These are phyloP conservation scores for Chironomus riparius DNA, from an alignment of 2,888 invertebrate species.

Conservation along the genomic window DNA sequence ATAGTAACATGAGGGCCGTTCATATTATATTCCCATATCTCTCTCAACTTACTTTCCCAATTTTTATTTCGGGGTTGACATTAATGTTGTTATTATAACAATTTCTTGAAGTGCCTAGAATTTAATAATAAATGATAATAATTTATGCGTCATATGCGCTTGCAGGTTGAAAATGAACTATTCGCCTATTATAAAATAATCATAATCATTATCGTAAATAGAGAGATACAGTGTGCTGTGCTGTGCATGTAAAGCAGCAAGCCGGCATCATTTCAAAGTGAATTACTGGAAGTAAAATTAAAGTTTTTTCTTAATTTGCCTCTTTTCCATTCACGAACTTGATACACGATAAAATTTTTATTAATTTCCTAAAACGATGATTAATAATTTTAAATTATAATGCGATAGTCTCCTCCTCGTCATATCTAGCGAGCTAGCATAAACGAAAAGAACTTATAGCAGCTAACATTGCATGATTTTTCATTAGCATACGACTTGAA, in stretches of 20 bases:
- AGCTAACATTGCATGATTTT: not conserved
- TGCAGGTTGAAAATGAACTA: not conserved
- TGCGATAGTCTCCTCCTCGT: not conserved
- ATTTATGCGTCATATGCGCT: not conserved
- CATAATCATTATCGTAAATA: no score
- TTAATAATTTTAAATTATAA: conserved; percentile 10
- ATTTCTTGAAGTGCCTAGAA: not conserved
- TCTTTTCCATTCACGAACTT: not conserved
- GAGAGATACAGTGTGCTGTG: no score
- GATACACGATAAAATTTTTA: not conserved
- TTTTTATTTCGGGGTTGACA: not conserved
- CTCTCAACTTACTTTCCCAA: not conserved
- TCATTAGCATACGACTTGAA: not conserved
- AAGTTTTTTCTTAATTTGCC: not conserved
- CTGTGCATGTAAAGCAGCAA: not conserved
- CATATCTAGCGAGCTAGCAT: not conserved
- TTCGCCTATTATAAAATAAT: no score
- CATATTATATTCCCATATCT: no score
- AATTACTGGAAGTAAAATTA: not conserved
- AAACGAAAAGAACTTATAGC: not conserved
- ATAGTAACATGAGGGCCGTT: not conserved
- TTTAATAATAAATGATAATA: not conserved
- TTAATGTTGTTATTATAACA: not conserved
- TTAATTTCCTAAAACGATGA: not conserved
- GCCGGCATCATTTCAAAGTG: no score